Base-by-base conservation (phyloP, 2,888 invertebrate species). In the Synergus umbraculus region DNA sequence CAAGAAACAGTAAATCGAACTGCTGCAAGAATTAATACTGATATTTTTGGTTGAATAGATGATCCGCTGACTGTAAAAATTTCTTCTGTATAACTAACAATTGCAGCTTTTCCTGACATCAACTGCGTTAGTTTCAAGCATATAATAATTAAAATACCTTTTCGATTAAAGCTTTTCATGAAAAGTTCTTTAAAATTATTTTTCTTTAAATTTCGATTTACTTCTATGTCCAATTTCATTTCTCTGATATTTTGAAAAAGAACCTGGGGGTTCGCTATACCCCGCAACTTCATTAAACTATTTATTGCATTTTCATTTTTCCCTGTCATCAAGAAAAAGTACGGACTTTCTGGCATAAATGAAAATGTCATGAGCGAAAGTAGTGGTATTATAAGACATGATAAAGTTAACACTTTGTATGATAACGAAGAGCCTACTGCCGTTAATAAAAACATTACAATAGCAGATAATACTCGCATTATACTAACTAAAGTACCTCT, bases 311-410 rank as follows among this genome's bases (percentile, higher is more conserved):
- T 93, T 79, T 93, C 91, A 58, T 94, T 93, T 10, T 92, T 91
- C 44, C 93, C 92, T 13, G 93, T 93, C 76, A 94, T 93, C 41
- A 94, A 92, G 87, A 93, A 93, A 87, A 93, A 94, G 85, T 95
- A 94, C 0, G 96, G 96, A 2, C 95, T 95, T 89, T 96, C 96
- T 0, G 95, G 95, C 93, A 95, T 94, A 60, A 94, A 93, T 73
- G 93, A 92, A 88, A 95, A 94, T 1, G 93, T 93, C 0, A 94
- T 88, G n/a, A 95, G 92, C 86, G 94, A 94, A 1, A 94, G 85
- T 46, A 94, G 91, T 0, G 95, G 94, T 78, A 94, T 92, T 0
- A 93, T 90, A 64, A 94, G 92, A 78, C 94, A 93, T 15, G 93
- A 86, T 5, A 93, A 87, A 9, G 94, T 94, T 12, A 95, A 87